Evolutionary conservation across 1,140 invertebrate species (phyloP).

Genomic region (Aphelinus atriplicis): DNA sequence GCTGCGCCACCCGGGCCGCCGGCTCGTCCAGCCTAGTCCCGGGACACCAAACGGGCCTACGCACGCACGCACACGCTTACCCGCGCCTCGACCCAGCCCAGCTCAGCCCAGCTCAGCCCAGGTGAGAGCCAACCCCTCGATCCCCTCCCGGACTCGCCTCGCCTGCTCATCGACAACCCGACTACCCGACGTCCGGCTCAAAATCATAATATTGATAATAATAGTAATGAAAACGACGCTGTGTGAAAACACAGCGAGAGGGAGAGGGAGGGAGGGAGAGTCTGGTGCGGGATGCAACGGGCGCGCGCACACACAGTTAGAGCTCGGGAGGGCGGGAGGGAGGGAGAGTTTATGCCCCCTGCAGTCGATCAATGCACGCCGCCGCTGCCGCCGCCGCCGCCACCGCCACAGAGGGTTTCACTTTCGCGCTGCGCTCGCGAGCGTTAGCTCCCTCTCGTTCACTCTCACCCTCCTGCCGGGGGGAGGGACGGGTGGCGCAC

Average conservation of each 20-base stretch:
- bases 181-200: too few relatives aligned
- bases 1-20: constrained; percentile 12
- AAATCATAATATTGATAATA: too few relatives aligned
- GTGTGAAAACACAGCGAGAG: neutral
- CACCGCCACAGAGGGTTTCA: constrained; percentile 58
- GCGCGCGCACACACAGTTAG: constrained; percentile 28
- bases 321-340: neutral
- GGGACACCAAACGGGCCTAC: constrained; percentile 8
- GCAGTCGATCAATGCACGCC: constrained; percentile 66
- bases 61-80: neutral
- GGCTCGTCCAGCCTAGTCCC: constrained; percentile 45
- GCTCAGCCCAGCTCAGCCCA: neutral
- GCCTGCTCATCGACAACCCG: too few relatives aligned
- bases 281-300: constrained; percentile 35
- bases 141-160: too few relatives aligned
- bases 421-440: constrained; percentile 52
- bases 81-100: constrained; percentile 3
- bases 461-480: constrained; percentile 9
- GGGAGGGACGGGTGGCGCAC: neutral
- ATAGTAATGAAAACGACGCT: neutral
- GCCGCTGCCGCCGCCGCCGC: too few relatives aligned
- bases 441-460: constrained; percentile 17
- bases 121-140: neutral
- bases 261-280: neutral
- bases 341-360: constrained; percentile 48